Percentiles rank a stretch among this genome's conserved stretches.
These are phyloP conservation scores for Drosophila siamana DNA, from an alignment of 2,888 invertebrate species.

Conservation along the genomic window DNA sequence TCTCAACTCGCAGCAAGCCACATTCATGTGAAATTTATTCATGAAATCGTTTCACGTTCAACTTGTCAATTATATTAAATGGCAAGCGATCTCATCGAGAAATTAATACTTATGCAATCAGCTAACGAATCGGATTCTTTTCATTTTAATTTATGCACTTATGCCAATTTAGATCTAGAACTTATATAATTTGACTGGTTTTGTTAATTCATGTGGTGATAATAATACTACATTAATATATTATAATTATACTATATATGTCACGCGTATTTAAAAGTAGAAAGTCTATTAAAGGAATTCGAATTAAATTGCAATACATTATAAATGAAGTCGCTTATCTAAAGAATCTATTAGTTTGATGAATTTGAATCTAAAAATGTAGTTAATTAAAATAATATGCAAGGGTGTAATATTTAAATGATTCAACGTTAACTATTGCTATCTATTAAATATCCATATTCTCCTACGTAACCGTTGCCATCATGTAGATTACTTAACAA, in stretches of 20 bases:
- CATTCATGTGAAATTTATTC: not conserved
- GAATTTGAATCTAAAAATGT: too few relatives aligned
- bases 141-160: not conserved
- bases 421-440: not conserved
- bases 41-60: slow-evolving; percentile 11
- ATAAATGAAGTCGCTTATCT: not conserved
- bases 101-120: slow-evolving; percentile 1
- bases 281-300: not conserved
- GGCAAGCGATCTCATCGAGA: not conserved
- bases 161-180: not conserved
- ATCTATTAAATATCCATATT: not conserved
- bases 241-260: not conserved
- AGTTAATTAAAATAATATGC: too few relatives aligned
- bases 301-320: not conserved
- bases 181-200: not conserved
- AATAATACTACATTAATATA: not conserved
- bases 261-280: not conserved
- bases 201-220: not conserved
- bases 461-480: not conserved
- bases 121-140: not conserved
- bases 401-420: too few relatives aligned
- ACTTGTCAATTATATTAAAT: slow-evolving; percentile 6
- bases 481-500: slow-evolving; percentile 28
- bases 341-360: too few relatives aligned
- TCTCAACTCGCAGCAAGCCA: not conserved